Evolutionary conservation across 92 coral and sea anemone species (phyloP).

Genomic region (Epizoanthus illoricatus): DNA sequence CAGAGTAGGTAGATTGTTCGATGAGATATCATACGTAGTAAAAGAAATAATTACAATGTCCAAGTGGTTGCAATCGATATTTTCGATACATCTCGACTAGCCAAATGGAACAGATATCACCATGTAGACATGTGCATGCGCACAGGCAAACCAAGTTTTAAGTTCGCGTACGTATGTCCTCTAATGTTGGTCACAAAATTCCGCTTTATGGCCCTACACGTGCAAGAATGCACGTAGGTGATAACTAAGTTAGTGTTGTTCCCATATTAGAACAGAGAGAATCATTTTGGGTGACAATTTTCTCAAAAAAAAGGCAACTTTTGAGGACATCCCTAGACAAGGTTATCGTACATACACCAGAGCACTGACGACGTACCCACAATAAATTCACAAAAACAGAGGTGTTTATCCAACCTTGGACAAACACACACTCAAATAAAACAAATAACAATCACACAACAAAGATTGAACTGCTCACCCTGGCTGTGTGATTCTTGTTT

Average conservation of each 20-base stretch:
- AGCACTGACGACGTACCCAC: too few species aligned
- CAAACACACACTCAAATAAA: neutral
- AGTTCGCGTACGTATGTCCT: too few species aligned
- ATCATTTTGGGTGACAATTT: neutral
- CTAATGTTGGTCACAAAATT: too few species aligned
- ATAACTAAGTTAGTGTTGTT: too few species aligned
- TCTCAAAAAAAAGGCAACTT: neutral
- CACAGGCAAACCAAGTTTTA: too few species aligned
- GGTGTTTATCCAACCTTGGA: neutral
- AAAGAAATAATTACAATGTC: neutral
- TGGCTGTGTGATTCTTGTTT: slow-evolving; percentile 6
- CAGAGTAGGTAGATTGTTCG: neutral
- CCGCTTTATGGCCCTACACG: too few species aligned
- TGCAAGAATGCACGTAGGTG: too few species aligned
- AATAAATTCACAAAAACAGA: neutral
- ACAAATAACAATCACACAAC: neutral
- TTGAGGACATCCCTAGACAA: neutral
- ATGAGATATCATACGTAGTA: neutral
- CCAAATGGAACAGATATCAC: too few species aligned
- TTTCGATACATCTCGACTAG: too few species aligned
- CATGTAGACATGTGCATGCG: too few species aligned
- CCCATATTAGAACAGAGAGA: too few species aligned
- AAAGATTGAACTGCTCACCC: neutral
- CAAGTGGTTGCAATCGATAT: too few species aligned
- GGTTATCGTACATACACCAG: neutral